phyloP scores from a whole-genome alignment of 2,888 invertebrate genomes.

The Nemoura dubitans region DNA sequence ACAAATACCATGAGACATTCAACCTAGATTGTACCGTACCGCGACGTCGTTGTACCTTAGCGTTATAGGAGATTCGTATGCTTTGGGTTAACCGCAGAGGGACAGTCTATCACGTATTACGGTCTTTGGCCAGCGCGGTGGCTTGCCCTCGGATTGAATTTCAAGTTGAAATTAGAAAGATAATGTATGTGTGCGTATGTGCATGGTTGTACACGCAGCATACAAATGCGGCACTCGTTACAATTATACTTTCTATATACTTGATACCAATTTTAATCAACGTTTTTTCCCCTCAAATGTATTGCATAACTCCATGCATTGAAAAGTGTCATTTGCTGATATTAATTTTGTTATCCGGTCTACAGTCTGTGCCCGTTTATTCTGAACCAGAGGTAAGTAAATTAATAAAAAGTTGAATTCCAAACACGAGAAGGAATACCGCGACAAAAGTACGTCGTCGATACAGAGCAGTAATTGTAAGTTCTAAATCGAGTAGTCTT shows the following conservation, averaged over 20 bases:
- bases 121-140: neutral
- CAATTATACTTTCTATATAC: neutral
- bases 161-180: slow-evolving; percentile 12
- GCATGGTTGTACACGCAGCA: neutral
- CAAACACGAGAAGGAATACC: neutral
- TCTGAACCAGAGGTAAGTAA: neutral
- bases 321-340: neutral
- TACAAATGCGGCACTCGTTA: neutral
- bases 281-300: too few relatives aligned
- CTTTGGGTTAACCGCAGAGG: neutral
- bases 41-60: too few relatives aligned
- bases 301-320: neutral
- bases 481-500: slow-evolving; percentile 40
- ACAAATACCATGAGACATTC: neutral
- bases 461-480: neutral
- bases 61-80: neutral
- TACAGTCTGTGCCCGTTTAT: neutral
- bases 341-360: neutral
- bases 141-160: neutral
- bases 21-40: neutral
- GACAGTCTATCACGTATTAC: neutral
- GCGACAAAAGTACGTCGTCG: neutral
- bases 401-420: neutral
- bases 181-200: neutral
- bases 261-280: neutral